phyloP scores from a whole-genome alignment of 2,113 vertebrate species.

The Silurus meridionalis region DNA sequence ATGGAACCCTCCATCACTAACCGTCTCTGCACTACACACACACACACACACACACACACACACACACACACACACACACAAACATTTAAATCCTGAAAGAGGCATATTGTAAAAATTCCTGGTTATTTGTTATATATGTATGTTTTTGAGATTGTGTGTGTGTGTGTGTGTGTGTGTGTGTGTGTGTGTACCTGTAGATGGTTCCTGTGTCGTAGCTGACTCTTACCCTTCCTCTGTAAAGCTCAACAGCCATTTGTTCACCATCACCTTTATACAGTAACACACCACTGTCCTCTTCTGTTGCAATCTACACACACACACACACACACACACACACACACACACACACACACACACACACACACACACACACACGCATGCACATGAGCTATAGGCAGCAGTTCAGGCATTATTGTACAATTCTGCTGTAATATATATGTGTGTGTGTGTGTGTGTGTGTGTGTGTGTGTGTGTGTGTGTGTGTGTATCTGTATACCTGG shows the following conservation, averaged over 20 bases:
- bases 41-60: background rate
- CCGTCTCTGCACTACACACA: slow-evolving; percentile 86
- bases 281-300: slow-evolving; percentile 94
- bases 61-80: background rate
- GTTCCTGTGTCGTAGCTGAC: slow-evolving; percentile 96
- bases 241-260: slow-evolving; percentile 91
- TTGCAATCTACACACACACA: slow-evolving; percentile 82
- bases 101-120: no score
- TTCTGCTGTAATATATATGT: slow-evolving; percentile 22
- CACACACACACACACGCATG: no score
- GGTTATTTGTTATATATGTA: no score
- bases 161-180: background rate
- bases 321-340: slow-evolving; percentile 35
- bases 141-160: no score
- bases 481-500: slow-evolving; percentile 77
- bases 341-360: background rate
- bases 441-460: slow-evolving; percentile 22
- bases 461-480: slow-evolving; percentile 75
- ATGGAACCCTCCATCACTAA: slow-evolving; percentile 96
- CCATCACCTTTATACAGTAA: slow-evolving; percentile 92
- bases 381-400: background rate
- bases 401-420: background rate
- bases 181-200: slow-evolving; percentile 87
- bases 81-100: no score
- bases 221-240: slow-evolving; percentile 91